These are phyloP conservation scores for Drosophila albomicans DNA, from an alignment of 1,140 invertebrate genomes.

Conservation along the genomic window DNA sequence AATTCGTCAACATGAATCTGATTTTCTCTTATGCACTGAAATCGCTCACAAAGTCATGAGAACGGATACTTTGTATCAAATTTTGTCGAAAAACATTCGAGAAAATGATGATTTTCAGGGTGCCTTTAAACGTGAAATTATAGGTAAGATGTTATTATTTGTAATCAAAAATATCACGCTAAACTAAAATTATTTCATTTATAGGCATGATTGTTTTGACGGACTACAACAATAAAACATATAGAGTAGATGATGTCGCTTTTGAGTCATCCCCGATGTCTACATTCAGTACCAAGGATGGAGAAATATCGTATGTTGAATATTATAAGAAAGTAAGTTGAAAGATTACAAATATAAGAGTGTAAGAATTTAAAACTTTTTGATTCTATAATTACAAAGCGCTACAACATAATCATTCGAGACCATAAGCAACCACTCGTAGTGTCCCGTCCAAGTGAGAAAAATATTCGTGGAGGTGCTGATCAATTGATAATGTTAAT, in stretches of 20 bases:
- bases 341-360: no score
- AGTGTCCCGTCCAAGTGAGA: no score
- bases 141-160: conserved; percentile 85
- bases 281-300: conserved; percentile 86
- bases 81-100: conserved; percentile 86
- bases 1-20: conserved; percentile 91
- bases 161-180: not conserved
- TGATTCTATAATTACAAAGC: no score
- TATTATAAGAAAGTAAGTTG: no score
- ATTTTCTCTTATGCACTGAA: conserved; percentile 90
- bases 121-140: conserved; percentile 87
- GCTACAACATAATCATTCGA: no score
- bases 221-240: conserved; percentile 96
- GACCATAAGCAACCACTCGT: no score
- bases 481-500: no score
- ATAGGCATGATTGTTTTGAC: conserved; percentile 90
- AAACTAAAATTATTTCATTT: not conserved
- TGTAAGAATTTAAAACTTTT: no score
- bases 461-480: no score
- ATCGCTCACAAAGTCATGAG: conserved; percentile 91
- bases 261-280: conserved; percentile 87
- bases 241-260: conserved; percentile 94
- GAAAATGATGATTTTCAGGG: conserved; percentile 86
- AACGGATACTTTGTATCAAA: conserved; percentile 86
- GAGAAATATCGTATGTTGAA: conserved; percentile 87